Evolutionary conservation across 2,797 vertebrate species (phyloP).

Genomic region (Pseudochirops corinnae): DNA sequence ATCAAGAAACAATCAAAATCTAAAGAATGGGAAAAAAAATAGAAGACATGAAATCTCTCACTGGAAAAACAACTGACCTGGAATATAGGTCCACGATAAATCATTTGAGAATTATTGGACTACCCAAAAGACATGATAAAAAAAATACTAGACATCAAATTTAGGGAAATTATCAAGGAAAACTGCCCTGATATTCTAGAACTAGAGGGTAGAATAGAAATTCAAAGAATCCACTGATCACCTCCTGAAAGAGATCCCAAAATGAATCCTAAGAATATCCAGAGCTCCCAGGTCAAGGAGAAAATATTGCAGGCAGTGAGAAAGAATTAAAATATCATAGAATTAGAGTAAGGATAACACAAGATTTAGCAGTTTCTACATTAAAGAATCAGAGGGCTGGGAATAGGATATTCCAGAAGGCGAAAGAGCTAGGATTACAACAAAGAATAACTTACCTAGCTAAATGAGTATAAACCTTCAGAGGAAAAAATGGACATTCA

Average conservation of each 20-base stretch:
- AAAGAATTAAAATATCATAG: background rate
- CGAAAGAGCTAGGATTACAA: background rate
- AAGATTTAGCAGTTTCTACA: background rate
- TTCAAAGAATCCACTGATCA: background rate
- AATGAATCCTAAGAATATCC: background rate
- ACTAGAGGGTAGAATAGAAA: background rate
- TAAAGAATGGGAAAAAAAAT: background rate
- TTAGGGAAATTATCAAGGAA: background rate
- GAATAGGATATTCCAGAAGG: background rate
- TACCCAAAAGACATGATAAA: too few relatives aligned
- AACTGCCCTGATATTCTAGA: background rate
- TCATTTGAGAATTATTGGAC: too few relatives aligned
- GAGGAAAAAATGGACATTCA: background rate
- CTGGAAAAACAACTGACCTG: too few relatives aligned
- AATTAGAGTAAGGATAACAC: too few relatives aligned
- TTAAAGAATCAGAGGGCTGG: background rate
- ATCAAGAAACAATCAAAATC: background rate
- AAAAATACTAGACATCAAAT: too few relatives aligned
- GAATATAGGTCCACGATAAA: too few relatives aligned
- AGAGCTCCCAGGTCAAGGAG: background rate
- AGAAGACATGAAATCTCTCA: too few relatives aligned
- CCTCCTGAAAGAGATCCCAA: background rate
- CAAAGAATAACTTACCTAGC: background rate
- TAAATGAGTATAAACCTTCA: background rate
- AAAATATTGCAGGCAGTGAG: background rate